Percentiles rank a stretch among this genome's conserved stretches.
These are phyloP conservation scores for Eupeodes luniger DNA, from an alignment of 2,888 invertebrate species.

Conservation along the genomic window DNA sequence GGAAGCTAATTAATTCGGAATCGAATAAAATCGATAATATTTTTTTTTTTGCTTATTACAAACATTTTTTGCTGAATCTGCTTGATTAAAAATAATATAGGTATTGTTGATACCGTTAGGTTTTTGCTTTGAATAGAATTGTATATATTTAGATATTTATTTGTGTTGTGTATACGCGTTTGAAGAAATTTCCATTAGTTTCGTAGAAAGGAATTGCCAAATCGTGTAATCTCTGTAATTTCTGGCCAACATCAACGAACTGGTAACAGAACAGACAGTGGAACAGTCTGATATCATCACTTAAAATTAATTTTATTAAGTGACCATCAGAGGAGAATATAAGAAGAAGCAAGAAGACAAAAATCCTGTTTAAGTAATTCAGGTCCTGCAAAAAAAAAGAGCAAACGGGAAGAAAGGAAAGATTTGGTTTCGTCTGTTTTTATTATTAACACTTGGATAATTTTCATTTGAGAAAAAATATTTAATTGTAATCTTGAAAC, in stretches of 20 bases:
- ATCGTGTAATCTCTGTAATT: constrained; percentile 31
- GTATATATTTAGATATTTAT: constrained; percentile 29
- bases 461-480: background rate
- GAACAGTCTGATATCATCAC: constrained; percentile 38
- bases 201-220: constrained; percentile 35
- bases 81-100: constrained; percentile 16
- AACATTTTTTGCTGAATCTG: constrained; percentile 39
- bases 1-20: constrained; percentile 58
- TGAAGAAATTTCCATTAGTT: constrained; percentile 4
- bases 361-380: background rate
- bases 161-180: background rate
- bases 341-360: background rate
- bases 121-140: constrained; percentile 54
- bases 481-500: background rate
- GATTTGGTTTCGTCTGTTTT: background rate
- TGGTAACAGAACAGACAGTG: background rate
- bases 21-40: constrained; percentile 50
- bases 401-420: background rate
- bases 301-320: constrained; percentile 65
- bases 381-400: background rate
- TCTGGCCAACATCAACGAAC: background rate
- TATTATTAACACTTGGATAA: constrained; percentile 25
- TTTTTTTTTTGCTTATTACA: constrained; percentile 6
- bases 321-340: constrained; percentile 6
- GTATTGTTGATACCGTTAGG: too few relatives aligned